These are phyloP conservation scores for Chiloscyllium plagiosum DNA, from an alignment of 2,113 vertebrate species.

Conservation along the genomic window DNA sequence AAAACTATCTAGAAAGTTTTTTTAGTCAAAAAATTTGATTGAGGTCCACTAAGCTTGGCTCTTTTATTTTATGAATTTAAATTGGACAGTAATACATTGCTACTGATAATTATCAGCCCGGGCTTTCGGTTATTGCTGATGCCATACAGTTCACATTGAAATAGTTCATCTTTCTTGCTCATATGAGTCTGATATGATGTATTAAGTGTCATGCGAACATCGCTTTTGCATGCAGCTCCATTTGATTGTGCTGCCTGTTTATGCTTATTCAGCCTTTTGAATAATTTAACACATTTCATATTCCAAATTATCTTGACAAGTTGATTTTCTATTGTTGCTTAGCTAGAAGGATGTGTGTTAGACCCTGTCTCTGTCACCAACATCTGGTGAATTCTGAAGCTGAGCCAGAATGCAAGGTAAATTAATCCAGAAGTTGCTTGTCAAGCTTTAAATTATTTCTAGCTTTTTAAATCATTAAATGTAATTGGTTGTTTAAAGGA, in stretches of 20 bases:
- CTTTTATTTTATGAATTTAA: background rate
- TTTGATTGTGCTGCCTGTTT: slow-evolving; percentile 64
- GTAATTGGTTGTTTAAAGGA: background rate
- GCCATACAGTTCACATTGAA: slow-evolving; percentile 1
- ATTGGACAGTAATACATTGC: slow-evolving; percentile 11
- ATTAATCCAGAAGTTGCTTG: slow-evolving; percentile 26
- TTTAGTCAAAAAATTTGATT: background rate
- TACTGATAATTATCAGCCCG: slow-evolving; percentile 6
- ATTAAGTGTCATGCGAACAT: slow-evolving; percentile 77
- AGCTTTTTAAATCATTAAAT: slow-evolving; percentile 16
- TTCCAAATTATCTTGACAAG: slow-evolving; percentile 82
- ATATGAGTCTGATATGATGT: slow-evolving; percentile 71
- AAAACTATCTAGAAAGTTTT: background rate
- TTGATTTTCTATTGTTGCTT: slow-evolving; percentile 51
- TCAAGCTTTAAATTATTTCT: slow-evolving; percentile 23
- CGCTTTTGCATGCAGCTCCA: slow-evolving; percentile 65
- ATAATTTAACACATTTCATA: slow-evolving; percentile 82
- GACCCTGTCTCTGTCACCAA: background rate
- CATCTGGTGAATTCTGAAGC: slow-evolving; percentile 21
- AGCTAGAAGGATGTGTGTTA: slow-evolving; percentile 24
- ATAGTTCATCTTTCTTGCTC: slow-evolving; percentile 30
- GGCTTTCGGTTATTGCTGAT: slow-evolving; percentile 31
- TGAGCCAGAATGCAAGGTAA: slow-evolving; percentile 6
- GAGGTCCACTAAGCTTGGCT: background rate
- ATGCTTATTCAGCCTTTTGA: slow-evolving; percentile 94